phyloP scores from a whole-genome alignment of 2,113 vertebrate genomes.

The human region DNA sequence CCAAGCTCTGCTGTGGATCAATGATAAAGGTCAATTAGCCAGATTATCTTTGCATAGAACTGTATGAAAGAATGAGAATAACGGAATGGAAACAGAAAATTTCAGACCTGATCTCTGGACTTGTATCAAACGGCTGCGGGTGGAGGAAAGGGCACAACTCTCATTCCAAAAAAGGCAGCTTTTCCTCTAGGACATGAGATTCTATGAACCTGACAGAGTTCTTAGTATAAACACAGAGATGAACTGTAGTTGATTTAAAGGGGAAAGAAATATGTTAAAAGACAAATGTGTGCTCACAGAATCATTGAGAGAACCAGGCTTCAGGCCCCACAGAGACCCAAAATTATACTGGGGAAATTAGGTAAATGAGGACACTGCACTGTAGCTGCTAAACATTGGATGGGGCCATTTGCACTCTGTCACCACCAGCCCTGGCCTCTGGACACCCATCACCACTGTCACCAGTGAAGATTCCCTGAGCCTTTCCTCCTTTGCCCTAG shows the following conservation, averaged over 20 bases:
- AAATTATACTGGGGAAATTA: not conserved
- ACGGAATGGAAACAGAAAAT: not conserved
- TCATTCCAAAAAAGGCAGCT: not conserved
- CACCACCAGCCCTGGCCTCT: not conserved
- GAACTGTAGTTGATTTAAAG: not conserved
- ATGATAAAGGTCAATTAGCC: not conserved
- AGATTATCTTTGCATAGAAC: not conserved
- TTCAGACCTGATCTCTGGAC: not conserved
- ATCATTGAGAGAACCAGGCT: not conserved
- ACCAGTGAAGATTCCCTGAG: not conserved
- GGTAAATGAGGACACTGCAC: not conserved
- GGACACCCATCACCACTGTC: not conserved
- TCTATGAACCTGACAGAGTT: not conserved
- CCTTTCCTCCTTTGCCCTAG: not conserved
- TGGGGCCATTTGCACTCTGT: not conserved
- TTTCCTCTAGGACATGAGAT: not conserved
- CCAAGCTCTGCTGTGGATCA: not conserved
- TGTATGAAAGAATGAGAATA: not conserved
- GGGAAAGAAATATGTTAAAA: not conserved
- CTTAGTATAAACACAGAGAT: not conserved
- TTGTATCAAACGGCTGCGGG: not conserved
- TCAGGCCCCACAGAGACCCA: not conserved
- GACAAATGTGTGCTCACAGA: not conserved
- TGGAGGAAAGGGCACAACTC: not conserved
- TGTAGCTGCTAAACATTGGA: not conserved